A percentile compares a stretch with the other conserved stretches of the same genome.
Conservation (phyloP, 2,797 vertebrate species). For the Lagocephalus sceleratus region DNA sequence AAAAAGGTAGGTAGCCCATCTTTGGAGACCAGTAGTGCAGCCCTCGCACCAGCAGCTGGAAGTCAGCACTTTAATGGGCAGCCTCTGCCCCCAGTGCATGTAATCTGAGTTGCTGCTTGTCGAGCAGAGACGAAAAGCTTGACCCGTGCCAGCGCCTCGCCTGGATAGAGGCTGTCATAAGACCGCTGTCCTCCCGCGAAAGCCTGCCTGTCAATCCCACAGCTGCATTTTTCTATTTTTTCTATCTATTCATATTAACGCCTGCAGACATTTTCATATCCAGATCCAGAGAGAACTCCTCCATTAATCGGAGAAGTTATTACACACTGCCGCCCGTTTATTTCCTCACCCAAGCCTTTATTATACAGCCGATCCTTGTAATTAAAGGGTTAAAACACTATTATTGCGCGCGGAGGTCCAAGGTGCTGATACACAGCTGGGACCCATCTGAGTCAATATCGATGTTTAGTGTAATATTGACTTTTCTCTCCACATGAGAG, state of each 20-base stretch:
- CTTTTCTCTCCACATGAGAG: slow-evolving; percentile 44
- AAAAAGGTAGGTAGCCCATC: background rate
- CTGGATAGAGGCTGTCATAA: too few species aligned
- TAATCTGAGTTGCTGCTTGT: background rate
- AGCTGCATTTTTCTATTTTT: too few species aligned
- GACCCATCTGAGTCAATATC: slow-evolving; percentile 49
- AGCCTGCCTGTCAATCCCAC: too few species aligned
- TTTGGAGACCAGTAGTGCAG: background rate
- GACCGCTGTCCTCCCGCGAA: too few species aligned
- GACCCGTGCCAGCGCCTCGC: background rate
- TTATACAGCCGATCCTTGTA: slow-evolving; percentile 3
- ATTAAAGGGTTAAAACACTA: slow-evolving; percentile 12
- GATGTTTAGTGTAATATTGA: slow-evolving; percentile 61
- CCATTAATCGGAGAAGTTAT: slow-evolving; percentile 1
- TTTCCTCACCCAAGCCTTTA: slow-evolving; percentile 7
- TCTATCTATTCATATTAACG: too few species aligned
- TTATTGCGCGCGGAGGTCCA: slow-evolving; percentile 16
- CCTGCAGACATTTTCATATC: too few species aligned
- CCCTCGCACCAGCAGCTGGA: background rate
- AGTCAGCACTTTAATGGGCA: background rate
- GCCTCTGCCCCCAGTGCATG: background rate
- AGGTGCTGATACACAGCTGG: slow-evolving; percentile 48
- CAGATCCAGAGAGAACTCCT: slow-evolving; percentile 1
- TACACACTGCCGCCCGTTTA: background rate
- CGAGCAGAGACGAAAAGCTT: background rate